phyloP scores from a whole-genome alignment of 2,113 vertebrate genomes.

The Smithornis capensis region DNA sequence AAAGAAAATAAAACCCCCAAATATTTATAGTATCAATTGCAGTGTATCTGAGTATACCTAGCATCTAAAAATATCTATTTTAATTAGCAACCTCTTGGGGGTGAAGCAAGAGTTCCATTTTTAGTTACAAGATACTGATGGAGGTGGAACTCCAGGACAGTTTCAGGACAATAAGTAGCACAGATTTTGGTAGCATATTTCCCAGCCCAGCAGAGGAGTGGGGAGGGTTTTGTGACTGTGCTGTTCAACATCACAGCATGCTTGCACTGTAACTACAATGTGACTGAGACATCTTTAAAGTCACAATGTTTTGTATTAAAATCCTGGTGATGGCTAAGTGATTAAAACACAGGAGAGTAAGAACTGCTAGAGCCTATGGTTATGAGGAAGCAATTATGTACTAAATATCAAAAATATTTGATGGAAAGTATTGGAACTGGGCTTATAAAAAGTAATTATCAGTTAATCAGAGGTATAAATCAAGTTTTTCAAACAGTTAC shows the following conservation, averaged over 20 bases:
- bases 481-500: not conserved
- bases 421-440: not conserved
- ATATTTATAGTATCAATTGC: slow-evolving; percentile 16
- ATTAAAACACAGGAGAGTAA: not conserved
- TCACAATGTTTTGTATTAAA: not conserved
- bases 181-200: not conserved
- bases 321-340: not conserved
- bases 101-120: slow-evolving; percentile 1
- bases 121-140: slow-evolving; percentile 27
- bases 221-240: not conserved
- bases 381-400: not conserved
- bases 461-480: not conserved
- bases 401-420: not conserved
- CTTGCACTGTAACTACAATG: not conserved
- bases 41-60: not conserved
- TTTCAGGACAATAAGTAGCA: slow-evolving; percentile 8
- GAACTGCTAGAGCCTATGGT: not conserved
- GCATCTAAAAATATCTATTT: slow-evolving; percentile 34
- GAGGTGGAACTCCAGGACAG: not conserved
- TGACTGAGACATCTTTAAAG: not conserved
- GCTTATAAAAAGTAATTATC: not conserved
- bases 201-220: not conserved
- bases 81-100: slow-evolving; percentile 45
- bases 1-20: slow-evolving; percentile 9
- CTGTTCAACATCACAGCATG: not conserved